A percentile compares a stretch with the other conserved stretches of the same genome.
These are phyloP conservation scores for Drosophila flavopinicola DNA, from an alignment of 2,888 invertebrate species.

Conservation along the genomic window DNA sequence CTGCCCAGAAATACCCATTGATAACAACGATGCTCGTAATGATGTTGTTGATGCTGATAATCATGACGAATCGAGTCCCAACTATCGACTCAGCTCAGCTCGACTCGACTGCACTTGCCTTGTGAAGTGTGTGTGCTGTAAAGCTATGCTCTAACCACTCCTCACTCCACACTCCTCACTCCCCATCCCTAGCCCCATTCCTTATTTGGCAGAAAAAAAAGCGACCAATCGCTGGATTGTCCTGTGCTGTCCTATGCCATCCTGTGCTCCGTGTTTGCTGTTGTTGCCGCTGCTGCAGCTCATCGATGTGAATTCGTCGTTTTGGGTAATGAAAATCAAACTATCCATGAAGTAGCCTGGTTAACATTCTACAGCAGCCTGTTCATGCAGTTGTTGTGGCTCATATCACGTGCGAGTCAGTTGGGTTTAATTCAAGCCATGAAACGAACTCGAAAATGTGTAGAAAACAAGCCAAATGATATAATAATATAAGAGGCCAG, in stretches of 20 bases:
- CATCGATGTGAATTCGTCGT: slow-evolving; percentile 27
- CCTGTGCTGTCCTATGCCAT: slow-evolving; percentile 2
- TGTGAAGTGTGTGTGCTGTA: slow-evolving; percentile 27
- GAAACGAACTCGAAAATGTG: not conserved
- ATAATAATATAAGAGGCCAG: not conserved
- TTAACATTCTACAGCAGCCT: slow-evolving; percentile 2
- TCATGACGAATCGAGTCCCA: slow-evolving; percentile 24
- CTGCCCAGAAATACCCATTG: slow-evolving; percentile 24
- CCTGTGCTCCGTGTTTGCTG: slow-evolving; percentile 19
- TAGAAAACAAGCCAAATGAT: not conserved
- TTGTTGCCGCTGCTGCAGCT: slow-evolving; percentile 28
- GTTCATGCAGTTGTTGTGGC: slow-evolving; percentile 1
- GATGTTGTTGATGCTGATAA: not conserved
- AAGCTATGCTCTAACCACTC: slow-evolving; percentile 10
- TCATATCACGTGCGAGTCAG: slow-evolving; percentile 7
- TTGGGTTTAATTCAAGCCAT: not conserved
- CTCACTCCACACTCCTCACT: slow-evolving; percentile 1
- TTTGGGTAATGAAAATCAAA: slow-evolving; percentile 63
- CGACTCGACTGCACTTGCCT: slow-evolving; percentile 24
- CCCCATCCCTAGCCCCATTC: not conserved
- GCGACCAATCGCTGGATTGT: slow-evolving; percentile 20
- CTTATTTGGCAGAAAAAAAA: slow-evolving; percentile 12
- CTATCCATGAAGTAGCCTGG: slow-evolving; percentile 25
- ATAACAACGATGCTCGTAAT: slow-evolving; percentile 11
- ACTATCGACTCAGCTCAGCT: slow-evolving; percentile 2